Evolutionary conservation across 1,140 invertebrate species (phyloP).

Genomic region (Caerostris darwini): DNA sequence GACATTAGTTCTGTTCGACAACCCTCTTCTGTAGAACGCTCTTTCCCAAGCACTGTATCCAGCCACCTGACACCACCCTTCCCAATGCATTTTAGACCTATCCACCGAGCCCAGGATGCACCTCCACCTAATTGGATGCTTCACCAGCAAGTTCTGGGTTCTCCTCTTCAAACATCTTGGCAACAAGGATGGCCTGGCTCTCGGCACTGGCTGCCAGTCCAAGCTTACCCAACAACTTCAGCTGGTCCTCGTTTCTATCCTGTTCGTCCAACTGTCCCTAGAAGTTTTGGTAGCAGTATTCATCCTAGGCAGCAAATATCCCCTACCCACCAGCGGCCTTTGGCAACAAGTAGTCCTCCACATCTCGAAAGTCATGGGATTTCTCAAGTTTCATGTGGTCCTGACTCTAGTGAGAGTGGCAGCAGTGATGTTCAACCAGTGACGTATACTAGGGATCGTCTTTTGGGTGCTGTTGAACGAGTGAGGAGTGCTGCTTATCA

Average conservation of each 20-base stretch:
- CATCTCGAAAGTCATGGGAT: conserved; percentile 65
- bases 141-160: conserved; percentile 67
- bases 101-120: conserved; percentile 71
- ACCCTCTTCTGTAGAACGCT: conserved; percentile 89
- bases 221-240: conserved; percentile 57
- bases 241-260: conserved; percentile 64
- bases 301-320: conserved; percentile 57
- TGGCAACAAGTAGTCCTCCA: conserved; percentile 81
- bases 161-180: conserved; percentile 59
- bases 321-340: conserved; percentile 79
- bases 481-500: conserved; percentile 81
- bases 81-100: conserved; percentile 75
- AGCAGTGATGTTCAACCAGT: conserved; percentile 79
- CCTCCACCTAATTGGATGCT: conserved; percentile 68
- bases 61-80: conserved; percentile 82
- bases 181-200: conserved; percentile 63
- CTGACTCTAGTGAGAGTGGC: conserved; percentile 69
- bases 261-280: conserved; percentile 36
- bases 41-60: conserved; percentile 84
- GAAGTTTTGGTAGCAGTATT: conserved; percentile 44
- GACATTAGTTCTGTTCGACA: conserved; percentile 93
- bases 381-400: conserved; percentile 50
- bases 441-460: conserved; percentile 82
- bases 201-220: conserved; percentile 71
- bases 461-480: conserved; percentile 82